A percentile compares a stretch with the other conserved stretches of the same genome.
These are phyloP conservation scores for Euwallacea fornicatus DNA, from an alignment of 1,140 invertebrate genomes.

Conservation along the genomic window DNA sequence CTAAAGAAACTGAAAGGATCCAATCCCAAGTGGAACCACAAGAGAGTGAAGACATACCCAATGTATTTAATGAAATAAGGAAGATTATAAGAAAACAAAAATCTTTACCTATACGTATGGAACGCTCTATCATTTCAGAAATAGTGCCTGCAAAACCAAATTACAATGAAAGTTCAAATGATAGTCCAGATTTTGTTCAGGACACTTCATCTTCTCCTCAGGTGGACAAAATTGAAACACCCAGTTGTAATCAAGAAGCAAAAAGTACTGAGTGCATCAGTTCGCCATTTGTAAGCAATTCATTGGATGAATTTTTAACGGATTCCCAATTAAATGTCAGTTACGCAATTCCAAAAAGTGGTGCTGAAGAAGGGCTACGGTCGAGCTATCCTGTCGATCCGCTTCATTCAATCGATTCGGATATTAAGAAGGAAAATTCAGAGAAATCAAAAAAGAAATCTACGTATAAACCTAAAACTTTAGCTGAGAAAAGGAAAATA, in stretches of 20 bases:
- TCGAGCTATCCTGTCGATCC: conserved; percentile 32
- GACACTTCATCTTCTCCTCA: not conserved
- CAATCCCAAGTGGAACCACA: not conserved
- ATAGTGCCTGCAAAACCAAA: not conserved
- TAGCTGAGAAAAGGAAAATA: conserved; percentile 50
- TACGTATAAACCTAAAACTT: conserved; percentile 49
- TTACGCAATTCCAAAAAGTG: conserved; percentile 46
- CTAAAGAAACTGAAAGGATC: not conserved
- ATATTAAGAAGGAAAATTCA: conserved; percentile 25
- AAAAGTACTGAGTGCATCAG: conserved; percentile 16
- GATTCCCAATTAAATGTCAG: conserved; percentile 48
- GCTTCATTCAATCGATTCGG: conserved; percentile 2
- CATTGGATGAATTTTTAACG: conserved; percentile 46
- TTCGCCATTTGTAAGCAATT: conserved; percentile 47
- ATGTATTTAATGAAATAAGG: conserved; percentile 38
- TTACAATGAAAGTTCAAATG: not conserved
- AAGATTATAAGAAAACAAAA: conserved; percentile 40
- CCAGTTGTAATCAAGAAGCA: not conserved
- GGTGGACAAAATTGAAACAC: not conserved
- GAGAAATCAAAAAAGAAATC: conserved; percentile 40
- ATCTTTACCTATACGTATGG: not conserved
- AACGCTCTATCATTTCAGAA: not conserved
- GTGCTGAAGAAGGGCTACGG: conserved; percentile 44
- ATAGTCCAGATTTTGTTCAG: not conserved
- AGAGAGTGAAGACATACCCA: conserved; percentile 14